phyloP scores from a whole-genome alignment of 2,113 vertebrate genomes.

The Oryzias woworae region DNA sequence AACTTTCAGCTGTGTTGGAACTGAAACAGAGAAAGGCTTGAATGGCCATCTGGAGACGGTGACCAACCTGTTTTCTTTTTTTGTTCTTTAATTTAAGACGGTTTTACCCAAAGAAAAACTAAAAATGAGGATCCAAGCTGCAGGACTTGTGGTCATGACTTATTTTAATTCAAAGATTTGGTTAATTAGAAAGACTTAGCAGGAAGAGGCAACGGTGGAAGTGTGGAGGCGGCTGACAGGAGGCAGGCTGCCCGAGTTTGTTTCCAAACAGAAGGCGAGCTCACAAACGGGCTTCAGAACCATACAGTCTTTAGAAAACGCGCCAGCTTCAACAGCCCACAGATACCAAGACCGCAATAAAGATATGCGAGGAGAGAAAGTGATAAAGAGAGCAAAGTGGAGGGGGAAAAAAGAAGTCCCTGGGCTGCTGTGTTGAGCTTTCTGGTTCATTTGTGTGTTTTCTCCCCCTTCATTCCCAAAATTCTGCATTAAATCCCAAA shows the following conservation, averaged over 20 bases:
- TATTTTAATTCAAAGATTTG: conserved; percentile 18
- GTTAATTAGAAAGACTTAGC: conserved; percentile 21
- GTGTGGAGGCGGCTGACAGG: conserved; percentile 34
- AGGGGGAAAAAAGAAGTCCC: not conserved
- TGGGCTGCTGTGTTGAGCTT: conserved; percentile 8
- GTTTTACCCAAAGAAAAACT: too few species aligned
- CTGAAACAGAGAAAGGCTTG: too few species aligned
- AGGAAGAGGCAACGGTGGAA: conserved; percentile 29
- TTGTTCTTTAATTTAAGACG: too few species aligned
- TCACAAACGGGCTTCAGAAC: conserved; percentile 41
- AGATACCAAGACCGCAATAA: conserved; percentile 10
- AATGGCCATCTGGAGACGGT: too few species aligned
- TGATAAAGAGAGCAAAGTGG: not conserved
- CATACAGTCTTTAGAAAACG: conserved; percentile 37
- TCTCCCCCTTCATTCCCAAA: conserved; percentile 9
- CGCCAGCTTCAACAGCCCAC: conserved; percentile 32
- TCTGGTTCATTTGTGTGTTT: conserved; percentile 31
- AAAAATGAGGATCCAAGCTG: too few species aligned
- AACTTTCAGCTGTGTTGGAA: too few species aligned
- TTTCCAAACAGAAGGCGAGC: conserved; percentile 54
- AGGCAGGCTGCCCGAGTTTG: conserved; percentile 33
- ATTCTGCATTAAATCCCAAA: conserved; percentile 27
- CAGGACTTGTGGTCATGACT: too few species aligned
- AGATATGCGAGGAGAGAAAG: not conserved
- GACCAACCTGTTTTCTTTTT: too few species aligned